Percentiles rank a stretch among this genome's conserved stretches.
Conservation (phyloP, 2,113 vertebrate species). For the Tachysurus vachellii region DNA sequence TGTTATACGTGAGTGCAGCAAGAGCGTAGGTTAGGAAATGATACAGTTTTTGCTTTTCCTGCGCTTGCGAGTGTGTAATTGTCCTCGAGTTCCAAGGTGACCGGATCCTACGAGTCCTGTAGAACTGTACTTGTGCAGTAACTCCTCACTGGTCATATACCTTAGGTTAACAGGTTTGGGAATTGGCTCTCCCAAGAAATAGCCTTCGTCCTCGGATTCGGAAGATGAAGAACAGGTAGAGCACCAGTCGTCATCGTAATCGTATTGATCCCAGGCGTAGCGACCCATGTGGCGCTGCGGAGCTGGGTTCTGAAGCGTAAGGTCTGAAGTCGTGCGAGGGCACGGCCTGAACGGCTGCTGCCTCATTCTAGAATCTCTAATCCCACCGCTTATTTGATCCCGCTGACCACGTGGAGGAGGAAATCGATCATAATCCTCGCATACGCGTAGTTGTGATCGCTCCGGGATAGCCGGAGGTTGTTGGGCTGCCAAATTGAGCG, state of each 20-base stretch:
- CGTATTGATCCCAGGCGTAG: constrained; percentile 82
- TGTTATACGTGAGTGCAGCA: constrained; percentile 35
- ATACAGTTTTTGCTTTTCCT: constrained; percentile 99
- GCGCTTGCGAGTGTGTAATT: constrained; percentile 89
- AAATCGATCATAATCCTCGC: constrained; percentile 91
- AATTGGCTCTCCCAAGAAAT: constrained; percentile 95
- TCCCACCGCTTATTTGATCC: constrained; percentile 74
- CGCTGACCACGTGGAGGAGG: constrained; percentile 79
- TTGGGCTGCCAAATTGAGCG: constrained; percentile 88
- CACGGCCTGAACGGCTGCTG: constrained; percentile 86
- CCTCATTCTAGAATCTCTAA: constrained; percentile 62
- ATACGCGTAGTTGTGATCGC: constrained; percentile 77
- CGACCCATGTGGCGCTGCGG: constrained; percentile 78
- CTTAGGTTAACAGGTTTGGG: constrained; percentile 89
- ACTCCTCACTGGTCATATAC: constrained; percentile 91
- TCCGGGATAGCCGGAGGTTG: constrained; percentile 79
- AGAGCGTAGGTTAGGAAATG: constrained; percentile 81
- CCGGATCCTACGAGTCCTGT: constrained; percentile 79
- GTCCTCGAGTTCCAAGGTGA: constrained; percentile 78
- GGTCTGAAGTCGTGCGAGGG: constrained; percentile 92
- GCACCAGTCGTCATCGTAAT: constrained; percentile 89
- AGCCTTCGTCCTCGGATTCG: constrained; percentile 96
- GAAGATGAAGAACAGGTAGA: constrained; percentile 98
- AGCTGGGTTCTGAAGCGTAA: constrained; percentile 91
- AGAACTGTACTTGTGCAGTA: constrained; percentile 89